Evolutionary conservation across 2,888 invertebrate species (phyloP).

Genomic region (Pomacea canaliculata): DNA sequence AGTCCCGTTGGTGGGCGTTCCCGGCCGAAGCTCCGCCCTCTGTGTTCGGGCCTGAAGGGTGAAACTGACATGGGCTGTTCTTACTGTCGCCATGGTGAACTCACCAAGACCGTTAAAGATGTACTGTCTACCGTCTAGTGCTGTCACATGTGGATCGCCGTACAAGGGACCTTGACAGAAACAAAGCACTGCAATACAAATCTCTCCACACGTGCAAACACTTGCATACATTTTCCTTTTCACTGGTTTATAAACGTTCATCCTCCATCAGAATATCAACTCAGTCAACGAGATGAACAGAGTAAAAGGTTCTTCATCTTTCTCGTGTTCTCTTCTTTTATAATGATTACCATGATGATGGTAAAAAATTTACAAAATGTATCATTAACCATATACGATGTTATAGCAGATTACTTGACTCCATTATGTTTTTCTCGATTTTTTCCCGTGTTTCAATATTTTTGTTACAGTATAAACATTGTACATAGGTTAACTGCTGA

Average conservation of each 20-base stretch:
- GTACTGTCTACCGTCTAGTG: slow-evolving; percentile 32
- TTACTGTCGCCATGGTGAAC: slow-evolving; percentile 28
- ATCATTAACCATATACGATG: too few relatives aligned
- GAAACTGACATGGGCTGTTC: neutral
- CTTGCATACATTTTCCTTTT: neutral
- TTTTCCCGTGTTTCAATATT: too few relatives aligned
- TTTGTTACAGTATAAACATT: too few relatives aligned
- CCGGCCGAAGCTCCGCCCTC: slow-evolving; percentile 15
- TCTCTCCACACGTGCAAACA: neutral
- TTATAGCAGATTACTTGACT: too few relatives aligned
- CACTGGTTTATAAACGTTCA: neutral
- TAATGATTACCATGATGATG: too few relatives aligned
- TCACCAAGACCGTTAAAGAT: slow-evolving; percentile 43
- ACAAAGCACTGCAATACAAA: neutral
- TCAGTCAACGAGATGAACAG: neutral
- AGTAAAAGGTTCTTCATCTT: too few relatives aligned
- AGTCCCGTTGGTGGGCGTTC: slow-evolving; percentile 12
- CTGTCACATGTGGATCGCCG: slow-evolving; percentile 42
- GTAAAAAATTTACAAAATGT: too few relatives aligned
- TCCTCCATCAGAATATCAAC: neutral
- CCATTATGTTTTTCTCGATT: too few relatives aligned
- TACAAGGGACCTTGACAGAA: slow-evolving; percentile 14
- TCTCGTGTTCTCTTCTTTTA: too few relatives aligned
- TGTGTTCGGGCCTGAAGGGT: slow-evolving; percentile 32
- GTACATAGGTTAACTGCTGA: too few relatives aligned